These are phyloP conservation scores for Diprion similis DNA, from an alignment of 1,140 invertebrate genomes.

Conservation along the genomic window DNA sequence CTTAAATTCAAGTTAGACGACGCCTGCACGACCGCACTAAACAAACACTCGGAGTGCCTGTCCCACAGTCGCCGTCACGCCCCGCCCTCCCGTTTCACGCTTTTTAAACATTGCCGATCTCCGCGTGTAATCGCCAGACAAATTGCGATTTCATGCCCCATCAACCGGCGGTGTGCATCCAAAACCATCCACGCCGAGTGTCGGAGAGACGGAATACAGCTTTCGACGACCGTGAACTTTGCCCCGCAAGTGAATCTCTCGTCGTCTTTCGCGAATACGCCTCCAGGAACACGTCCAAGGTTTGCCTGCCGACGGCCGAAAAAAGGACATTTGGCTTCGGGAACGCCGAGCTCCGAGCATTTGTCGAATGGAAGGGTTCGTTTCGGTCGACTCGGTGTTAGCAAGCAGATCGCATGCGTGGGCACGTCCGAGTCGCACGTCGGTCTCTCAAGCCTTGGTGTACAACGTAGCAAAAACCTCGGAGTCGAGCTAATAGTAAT, in stretches of 20 bases:
- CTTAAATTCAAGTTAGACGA: background rate
- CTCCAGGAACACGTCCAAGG: no score
- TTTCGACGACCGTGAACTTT: conserved; percentile 18
- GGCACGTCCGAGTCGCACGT: conserved; percentile 42
- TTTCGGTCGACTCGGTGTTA: conserved; percentile 26
- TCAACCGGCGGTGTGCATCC: conserved; percentile 9
- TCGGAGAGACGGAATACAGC: conserved; percentile 34
- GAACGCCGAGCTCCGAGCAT: conserved; percentile 29
- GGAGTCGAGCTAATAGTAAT: conserved; percentile 48
- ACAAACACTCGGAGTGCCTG: background rate
- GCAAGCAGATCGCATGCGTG: conserved; percentile 49
- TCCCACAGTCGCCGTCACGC: conserved; percentile 31
- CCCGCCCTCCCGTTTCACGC: conserved; percentile 52
- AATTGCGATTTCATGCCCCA: conserved; percentile 56
- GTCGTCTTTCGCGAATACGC: no score
- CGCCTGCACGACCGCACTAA: background rate
- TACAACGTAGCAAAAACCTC: conserved; percentile 44
- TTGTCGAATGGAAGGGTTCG: conserved; percentile 4
- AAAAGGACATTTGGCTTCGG: conserved; percentile 23
- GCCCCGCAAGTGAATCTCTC: no score
- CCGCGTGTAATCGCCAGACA: conserved; percentile 49
- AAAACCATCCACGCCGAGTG: no score
- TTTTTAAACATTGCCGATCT: conserved; percentile 47
- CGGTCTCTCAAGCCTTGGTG: conserved; percentile 26
- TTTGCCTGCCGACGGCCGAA: conserved; percentile 21